Evolutionary conservation across 2,113 vertebrate species (phyloP).

Genomic region (Charadrius vociferus): DNA sequence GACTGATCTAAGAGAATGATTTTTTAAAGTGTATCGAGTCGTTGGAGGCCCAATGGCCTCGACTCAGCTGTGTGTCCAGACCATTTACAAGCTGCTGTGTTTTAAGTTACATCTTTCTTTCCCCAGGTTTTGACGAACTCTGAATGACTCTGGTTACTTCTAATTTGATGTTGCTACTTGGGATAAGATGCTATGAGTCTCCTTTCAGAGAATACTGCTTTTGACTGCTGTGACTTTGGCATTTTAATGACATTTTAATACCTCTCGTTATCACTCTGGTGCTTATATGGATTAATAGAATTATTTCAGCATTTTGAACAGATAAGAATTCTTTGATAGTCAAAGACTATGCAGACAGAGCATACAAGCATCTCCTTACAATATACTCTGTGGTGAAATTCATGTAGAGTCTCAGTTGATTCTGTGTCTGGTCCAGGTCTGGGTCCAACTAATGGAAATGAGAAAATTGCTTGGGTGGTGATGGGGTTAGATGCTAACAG

Average conservation of each 20-base stretch:
- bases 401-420: neutral
- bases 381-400: neutral
- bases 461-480: neutral
- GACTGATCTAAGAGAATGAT: neutral
- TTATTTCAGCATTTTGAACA: slow-evolving; percentile 6
- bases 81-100: neutral
- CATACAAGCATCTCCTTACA: neutral
- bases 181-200: neutral
- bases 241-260: neutral
- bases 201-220: neutral
- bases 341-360: neutral
- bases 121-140: neutral
- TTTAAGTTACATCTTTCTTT: neutral
- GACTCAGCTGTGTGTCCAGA: neutral
- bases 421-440: neutral
- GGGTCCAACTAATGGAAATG: neutral
- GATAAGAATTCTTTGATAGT: neutral
- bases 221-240: neutral
- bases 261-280: neutral
- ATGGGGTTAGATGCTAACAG: neutral
- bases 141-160: neutral
- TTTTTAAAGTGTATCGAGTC: neutral
- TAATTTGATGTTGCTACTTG: neutral
- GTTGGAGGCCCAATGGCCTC: neutral
- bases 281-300: neutral